Conservation (phyloP, 1,140 invertebrate genomes). For the Brachionus calyciflorus region DNA sequence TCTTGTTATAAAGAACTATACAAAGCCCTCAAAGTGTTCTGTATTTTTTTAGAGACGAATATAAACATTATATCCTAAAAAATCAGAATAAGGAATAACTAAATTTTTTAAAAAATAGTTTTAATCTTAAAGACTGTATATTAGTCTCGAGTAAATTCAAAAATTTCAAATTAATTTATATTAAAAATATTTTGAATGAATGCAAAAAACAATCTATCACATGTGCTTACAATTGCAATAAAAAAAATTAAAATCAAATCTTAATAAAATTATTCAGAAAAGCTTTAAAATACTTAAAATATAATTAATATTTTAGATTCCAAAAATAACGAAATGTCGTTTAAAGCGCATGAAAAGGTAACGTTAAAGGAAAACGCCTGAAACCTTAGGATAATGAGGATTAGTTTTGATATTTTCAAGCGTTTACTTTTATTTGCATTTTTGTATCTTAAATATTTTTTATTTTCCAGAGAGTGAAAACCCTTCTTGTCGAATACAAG, state of each 20-base stretch:
- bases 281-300: background rate
- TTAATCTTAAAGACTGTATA: no score
- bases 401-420: no score
- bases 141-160: no score
- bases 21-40: no score
- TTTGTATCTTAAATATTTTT: background rate
- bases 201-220: background rate
- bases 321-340: background rate
- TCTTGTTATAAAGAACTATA: no score
- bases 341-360: slow-evolving; percentile 46
- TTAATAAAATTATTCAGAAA: background rate
- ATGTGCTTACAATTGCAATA: background rate
- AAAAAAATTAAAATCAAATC: background rate
- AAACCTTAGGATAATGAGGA: no score
- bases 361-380: no score
- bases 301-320: background rate
- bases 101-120: no score
- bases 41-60: no score
- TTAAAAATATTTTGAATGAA: background rate
- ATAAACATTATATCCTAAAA: no score
- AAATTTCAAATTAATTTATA: no score
- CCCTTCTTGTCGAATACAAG: slow-evolving; percentile 78
- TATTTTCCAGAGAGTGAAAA: slow-evolving; percentile 69
- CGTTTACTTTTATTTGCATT: background rate
- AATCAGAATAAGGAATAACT: no score